Conservation (phyloP, 2,113 vertebrate species). For the Corythoichthys haematopterus region DNA sequence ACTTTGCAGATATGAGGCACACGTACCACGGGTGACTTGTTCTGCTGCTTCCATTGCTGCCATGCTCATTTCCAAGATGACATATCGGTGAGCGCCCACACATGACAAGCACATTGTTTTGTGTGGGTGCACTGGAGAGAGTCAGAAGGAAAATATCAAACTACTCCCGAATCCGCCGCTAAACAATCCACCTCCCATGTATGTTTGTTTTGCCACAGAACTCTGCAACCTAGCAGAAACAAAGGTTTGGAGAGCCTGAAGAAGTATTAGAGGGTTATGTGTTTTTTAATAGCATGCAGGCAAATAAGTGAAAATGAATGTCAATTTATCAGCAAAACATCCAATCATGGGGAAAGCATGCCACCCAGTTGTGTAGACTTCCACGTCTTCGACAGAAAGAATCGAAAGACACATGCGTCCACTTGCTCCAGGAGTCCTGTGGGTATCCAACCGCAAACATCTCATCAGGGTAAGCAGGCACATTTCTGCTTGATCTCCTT, state of each 20-base stretch:
- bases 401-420: too few species aligned
- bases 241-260: not conserved
- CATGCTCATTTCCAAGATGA: constrained; percentile 20
- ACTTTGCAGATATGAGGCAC: not conserved
- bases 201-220: constrained; percentile 5
- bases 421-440: too few species aligned
- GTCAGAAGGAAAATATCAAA: constrained; percentile 36
- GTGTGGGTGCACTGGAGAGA: constrained; percentile 27
- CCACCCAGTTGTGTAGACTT: too few species aligned
- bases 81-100: constrained; percentile 41
- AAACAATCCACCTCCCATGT: constrained; percentile 18
- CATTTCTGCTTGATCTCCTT: too few species aligned
- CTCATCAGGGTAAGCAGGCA: too few species aligned
- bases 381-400: too few species aligned
- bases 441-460: too few species aligned
- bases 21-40: constrained; percentile 14
- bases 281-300: too few species aligned
- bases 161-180: constrained; percentile 5
- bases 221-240: not conserved
- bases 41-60: constrained; percentile 16
- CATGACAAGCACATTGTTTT: constrained; percentile 31
- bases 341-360: too few species aligned
- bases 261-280: too few species aligned
- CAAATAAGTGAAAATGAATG: too few species aligned
- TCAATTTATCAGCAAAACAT: too few species aligned